phyloP scores from a whole-genome alignment of 2,888 invertebrate genomes.

The Ochropleura leucogaster region DNA sequence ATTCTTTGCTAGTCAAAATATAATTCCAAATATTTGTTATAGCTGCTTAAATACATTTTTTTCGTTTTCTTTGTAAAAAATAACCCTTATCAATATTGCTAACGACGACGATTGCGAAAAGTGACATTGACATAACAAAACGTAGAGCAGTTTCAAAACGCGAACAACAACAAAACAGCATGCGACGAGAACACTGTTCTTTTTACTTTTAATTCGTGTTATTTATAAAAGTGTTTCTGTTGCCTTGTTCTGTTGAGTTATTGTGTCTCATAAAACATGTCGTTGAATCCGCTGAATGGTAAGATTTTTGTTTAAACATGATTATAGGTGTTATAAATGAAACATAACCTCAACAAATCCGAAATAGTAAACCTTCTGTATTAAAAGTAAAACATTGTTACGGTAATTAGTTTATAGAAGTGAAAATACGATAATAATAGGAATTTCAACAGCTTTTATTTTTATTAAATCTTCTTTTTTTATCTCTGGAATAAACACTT shows the following conservation, averaged over 20 bases:
- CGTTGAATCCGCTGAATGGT: conserved; percentile 84
- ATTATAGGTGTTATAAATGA: neutral
- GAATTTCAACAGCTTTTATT: neutral
- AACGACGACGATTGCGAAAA: neutral
- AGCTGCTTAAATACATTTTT: neutral
- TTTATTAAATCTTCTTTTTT: neutral
- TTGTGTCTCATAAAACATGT: conserved; percentile 69
- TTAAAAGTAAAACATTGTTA: neutral
- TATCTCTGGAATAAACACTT: neutral
- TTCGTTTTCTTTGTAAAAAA: neutral
- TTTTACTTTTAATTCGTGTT: neutral
- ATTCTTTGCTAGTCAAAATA: neutral
- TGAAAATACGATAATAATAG: neutral
- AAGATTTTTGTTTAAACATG: conserved; percentile 50
- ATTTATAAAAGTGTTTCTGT: neutral
- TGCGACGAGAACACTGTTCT: conserved; percentile 21
- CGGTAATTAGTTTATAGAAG: neutral
- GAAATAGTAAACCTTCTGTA: conserved; percentile 14
- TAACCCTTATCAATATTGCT: neutral
- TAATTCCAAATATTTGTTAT: neutral
- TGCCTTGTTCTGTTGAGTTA: conserved; percentile 3
- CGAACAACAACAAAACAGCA: conserved; percentile 59
- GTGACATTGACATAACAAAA: neutral
- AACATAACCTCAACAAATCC: conserved; percentile 68
- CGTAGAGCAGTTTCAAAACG: conserved; percentile 51